phyloP scores from a whole-genome alignment of 2,888 invertebrate species.

The Xanthorhoe designata region DNA sequence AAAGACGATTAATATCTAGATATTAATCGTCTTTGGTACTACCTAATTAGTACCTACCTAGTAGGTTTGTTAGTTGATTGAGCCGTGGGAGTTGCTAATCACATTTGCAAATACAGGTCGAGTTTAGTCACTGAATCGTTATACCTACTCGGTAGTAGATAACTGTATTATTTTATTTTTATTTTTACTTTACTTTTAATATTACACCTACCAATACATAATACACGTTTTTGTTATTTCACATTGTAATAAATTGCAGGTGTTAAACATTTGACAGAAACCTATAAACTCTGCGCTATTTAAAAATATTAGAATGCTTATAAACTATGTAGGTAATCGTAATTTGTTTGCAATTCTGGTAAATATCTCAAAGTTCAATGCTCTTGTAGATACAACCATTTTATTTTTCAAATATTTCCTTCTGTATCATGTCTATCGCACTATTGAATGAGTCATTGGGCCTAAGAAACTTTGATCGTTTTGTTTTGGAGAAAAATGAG shows the following conservation, averaged over 20 bases:
- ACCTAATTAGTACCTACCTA: too few species aligned
- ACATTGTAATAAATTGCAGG: not conserved
- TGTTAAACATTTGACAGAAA: not conserved
- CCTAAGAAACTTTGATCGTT: conserved; percentile 68
- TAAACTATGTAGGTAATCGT: conserved; percentile 7
- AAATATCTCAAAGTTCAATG: conserved; percentile 49
- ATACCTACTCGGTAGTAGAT: too few species aligned
- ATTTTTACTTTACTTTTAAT: too few species aligned
- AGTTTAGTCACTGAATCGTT: too few species aligned
- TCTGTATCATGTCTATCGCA: conserved; percentile 49
- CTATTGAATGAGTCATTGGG: conserved; percentile 61
- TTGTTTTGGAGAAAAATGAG: conserved; percentile 66
- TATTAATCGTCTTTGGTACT: too few species aligned
- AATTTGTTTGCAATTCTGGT: conserved; percentile 54
- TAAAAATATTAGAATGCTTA: not conserved
- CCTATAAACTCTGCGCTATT: not conserved
- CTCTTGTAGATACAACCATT: conserved; percentile 49
- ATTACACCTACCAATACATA: too few species aligned
- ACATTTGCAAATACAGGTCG: too few species aligned
- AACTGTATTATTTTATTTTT: too few species aligned
- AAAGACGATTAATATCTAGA: too few species aligned
- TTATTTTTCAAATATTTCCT: conserved; percentile 60
- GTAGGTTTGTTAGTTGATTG: too few species aligned
- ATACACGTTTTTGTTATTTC: too few species aligned
- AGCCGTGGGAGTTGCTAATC: too few species aligned